Evolutionary conservation across 2,888 invertebrate species (phyloP), one percentile per base, ranked within the genome.

Genomic region (Agrotis clavis): DNA sequence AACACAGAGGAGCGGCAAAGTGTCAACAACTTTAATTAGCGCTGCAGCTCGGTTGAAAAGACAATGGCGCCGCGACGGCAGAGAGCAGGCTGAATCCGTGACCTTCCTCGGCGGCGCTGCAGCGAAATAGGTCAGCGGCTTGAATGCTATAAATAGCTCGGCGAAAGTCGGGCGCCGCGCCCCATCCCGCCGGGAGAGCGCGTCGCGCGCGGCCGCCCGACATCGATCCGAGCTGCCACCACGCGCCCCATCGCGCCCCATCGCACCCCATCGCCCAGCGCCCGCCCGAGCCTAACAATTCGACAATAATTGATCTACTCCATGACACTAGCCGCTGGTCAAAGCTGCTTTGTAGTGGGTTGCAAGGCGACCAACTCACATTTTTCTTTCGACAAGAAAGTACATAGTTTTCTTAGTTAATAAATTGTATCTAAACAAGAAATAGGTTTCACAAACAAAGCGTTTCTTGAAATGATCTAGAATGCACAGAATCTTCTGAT

Each of bases 91-190:
- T 93, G 94, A 92, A 95, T 94, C 95, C 95, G 94, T 96, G 96
- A 96, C 96, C 96, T 96, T 96, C 96, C 94, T 92, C 91, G 92
- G 90, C 85, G 93, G 93, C 92, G 93, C 94, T 95, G 95, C 96
- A 95, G 94, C 93, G 92, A 96, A 95, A 95, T 96, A 95, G 96
- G 96, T 96, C 96, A 96, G 95, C 95, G 95, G 96, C 95, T 95
- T 95, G 93, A 94, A 94, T 94, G 94, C 95, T 96, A 96, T 95
- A 95, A 96, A 96, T 96, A 96, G 96, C 96, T 94, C 92, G 94
- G 94, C 91, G 94, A 95, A 95, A 95, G 95, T 95, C 94, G 95
- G 95, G 94, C 95, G 94, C 93, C 94, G 92, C 92, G 88, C 94
- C 95, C 93, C 94, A 91, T 92, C 90, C 93, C 94, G 86, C 84